phyloP scores from a whole-genome alignment of 2,113 vertebrate genomes.

The Atlantisia rogersi region DNA sequence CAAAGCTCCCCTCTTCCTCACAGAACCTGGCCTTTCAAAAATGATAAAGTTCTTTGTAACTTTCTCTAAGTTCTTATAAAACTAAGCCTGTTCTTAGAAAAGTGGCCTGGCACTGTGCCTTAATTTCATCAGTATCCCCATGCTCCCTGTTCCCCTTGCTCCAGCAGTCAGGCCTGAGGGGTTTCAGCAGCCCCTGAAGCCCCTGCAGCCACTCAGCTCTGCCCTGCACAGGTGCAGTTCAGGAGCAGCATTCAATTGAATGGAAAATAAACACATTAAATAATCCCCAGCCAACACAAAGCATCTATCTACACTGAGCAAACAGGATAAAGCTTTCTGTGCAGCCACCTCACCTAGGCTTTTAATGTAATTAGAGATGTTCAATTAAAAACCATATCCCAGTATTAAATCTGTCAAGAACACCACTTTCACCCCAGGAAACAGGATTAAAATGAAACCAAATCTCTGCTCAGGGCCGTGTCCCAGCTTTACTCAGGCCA shows the following conservation, averaged over 20 bases:
- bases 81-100: not conserved
- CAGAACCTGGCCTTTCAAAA: not conserved
- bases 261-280: not conserved
- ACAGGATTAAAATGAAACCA: not conserved
- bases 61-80: not conserved
- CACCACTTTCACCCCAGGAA: not conserved
- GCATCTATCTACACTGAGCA: not conserved
- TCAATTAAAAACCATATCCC: not conserved
- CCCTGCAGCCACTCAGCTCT: not conserved
- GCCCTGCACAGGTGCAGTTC: not conserved
- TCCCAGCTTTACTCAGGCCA: not conserved
- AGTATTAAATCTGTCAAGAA: not conserved
- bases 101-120: not conserved
- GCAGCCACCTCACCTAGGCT: not conserved
- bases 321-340: not conserved
- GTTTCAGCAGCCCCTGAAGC: not conserved
- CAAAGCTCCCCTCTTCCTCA: not conserved
- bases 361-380: not conserved
- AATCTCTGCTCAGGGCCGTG: not conserved
- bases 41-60: not conserved
- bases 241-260: not conserved
- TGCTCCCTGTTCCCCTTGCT: not conserved
- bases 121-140: not conserved
- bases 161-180: not conserved
- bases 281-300: not conserved